Evolutionary conservation across 1,140 invertebrate species (phyloP), one percentile per base, ranked within the genome.

Genomic region (Lepidurus apus): DNA sequence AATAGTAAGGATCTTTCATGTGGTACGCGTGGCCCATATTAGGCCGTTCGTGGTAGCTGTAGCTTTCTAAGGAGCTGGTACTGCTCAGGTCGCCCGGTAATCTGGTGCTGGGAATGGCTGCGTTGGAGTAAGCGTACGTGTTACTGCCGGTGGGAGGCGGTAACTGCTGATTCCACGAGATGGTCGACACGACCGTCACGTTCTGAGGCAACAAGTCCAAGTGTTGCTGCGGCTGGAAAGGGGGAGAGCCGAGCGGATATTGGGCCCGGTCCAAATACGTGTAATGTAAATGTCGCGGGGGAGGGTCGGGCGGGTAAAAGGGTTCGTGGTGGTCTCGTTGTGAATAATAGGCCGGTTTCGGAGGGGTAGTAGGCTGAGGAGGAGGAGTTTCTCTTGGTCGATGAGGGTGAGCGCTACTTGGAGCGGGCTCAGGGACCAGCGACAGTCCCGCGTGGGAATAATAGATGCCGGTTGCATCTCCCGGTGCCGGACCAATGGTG

Each of bases 271-370:
- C 53, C 53, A 65, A 17, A 9, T 13, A 21, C 7, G 53, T 65
- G 53, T 65, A 65, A 21, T 65, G 53, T 65, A 65, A 65, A 65
- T 65, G 53, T 65, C 53, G 53, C 17, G n/a, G 53, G 53, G 53
- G 53, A 13, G 53, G 53, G 8, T 65, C 53, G 53, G 53, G 53
- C 0, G 53, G 53, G 53, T 13, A 65, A 17, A 21, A 21, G 17
- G n/a, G 53, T 13, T 65, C 53, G 17, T 21, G 4, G 53, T 6
- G 53, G 21, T 13, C 53, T 65, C 21, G 53, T 65, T 21, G 53
- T 65, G 53, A 65, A 21, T 65, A 65, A 65, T 65, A n/a, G 17
- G 53, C 17, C 2, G 21, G 21, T 21, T 65, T 65, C 17, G 53
- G 53, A 65, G 53, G 9, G 21, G 53, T 65, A 21, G 53, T 65